These are phyloP conservation scores for Clarias laeviceps DNA, from an alignment of 2,797 vertebrate species.

Conservation along the genomic window DNA sequence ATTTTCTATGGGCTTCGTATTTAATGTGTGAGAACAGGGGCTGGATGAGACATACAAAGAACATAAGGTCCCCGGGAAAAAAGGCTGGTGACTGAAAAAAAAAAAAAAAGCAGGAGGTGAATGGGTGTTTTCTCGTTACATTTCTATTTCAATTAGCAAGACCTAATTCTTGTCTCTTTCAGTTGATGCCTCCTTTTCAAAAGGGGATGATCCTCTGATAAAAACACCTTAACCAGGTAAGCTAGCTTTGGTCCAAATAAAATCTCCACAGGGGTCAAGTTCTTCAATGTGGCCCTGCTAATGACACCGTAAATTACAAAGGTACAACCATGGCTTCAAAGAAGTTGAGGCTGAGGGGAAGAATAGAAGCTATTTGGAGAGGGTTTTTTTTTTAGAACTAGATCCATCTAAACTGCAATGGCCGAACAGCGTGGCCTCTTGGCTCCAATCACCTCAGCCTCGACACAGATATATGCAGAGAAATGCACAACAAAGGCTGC, in stretches of 20 bases:
- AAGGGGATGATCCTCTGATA: slow-evolving; percentile 78
- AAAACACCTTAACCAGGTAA: slow-evolving; percentile 85
- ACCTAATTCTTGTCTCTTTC: slow-evolving; percentile 69
- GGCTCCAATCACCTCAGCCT: slow-evolving; percentile 84
- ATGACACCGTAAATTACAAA: slow-evolving; percentile 89
- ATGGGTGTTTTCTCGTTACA: slow-evolving; percentile 66
- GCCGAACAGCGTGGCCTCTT: slow-evolving; percentile 87
- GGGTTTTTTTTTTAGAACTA: slow-evolving; percentile 80
- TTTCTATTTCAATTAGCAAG: slow-evolving; percentile 67
- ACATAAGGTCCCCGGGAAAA: slow-evolving; percentile 67
- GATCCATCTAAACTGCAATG: slow-evolving; percentile 80
- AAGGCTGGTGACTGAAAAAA: slow-evolving; percentile 71
- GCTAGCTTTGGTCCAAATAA: slow-evolving; percentile 76
- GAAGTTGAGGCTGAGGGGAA: slow-evolving; percentile 74
- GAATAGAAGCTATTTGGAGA: slow-evolving; percentile 86
- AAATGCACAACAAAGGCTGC: slow-evolving; percentile 97
- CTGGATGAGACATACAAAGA: slow-evolving; percentile 70
- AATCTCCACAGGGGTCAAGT: slow-evolving; percentile 87
- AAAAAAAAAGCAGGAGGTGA: slow-evolving; percentile 78
- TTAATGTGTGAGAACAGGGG: slow-evolving; percentile 64
- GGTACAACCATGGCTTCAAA: slow-evolving; percentile 90
- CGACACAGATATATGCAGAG: slow-evolving; percentile 87
- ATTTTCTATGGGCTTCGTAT: slow-evolving; percentile 75
- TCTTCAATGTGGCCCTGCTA: slow-evolving; percentile 85
- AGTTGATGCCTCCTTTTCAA: slow-evolving; percentile 74